Conservation (phyloP, 23 tunicate genomes). For the Aplidium turbinatum region DNA sequence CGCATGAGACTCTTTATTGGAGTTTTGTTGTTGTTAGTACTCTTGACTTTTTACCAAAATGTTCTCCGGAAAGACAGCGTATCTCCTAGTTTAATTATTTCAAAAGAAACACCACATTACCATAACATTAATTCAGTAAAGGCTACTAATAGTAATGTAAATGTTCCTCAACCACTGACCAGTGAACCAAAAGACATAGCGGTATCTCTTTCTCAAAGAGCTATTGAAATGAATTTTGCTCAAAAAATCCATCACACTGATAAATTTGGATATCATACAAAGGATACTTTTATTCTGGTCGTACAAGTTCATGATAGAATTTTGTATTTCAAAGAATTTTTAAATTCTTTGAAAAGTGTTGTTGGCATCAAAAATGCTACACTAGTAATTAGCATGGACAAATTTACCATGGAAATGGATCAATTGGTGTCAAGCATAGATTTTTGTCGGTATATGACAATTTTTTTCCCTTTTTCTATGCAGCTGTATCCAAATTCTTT, state of each 20-base stretch:
- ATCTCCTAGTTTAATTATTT: too few relatives aligned
- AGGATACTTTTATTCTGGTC: conserved; percentile 48
- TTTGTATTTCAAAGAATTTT: conserved; percentile 40
- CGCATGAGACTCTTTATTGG: too few relatives aligned
- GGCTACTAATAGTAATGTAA: too few relatives aligned
- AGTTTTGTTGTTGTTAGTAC: too few relatives aligned
- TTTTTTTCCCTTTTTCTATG: conserved; percentile 87
- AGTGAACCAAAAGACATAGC: too few relatives aligned
- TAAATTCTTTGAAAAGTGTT: conserved; percentile 48
- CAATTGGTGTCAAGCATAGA: conserved; percentile 43
- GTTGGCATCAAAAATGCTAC: conserved; percentile 67
- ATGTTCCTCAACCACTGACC: too few relatives aligned
- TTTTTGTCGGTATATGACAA: conserved; percentile 77
- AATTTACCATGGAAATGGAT: conserved; percentile 35
- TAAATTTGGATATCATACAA: conserved; percentile 54
- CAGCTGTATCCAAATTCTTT: conserved; percentile 58
- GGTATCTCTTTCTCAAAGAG: not conserved
- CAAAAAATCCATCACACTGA: conserved; percentile 55
- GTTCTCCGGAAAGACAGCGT: too few relatives aligned
- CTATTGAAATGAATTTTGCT: conserved; percentile 33
- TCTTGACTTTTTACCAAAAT: too few relatives aligned
- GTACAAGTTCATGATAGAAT: conserved; percentile 59
- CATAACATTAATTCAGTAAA: too few relatives aligned
- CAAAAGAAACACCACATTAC: too few relatives aligned
- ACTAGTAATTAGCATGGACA: conserved; percentile 62